Percentiles rank a stretch among this genome's conserved stretches.
Evolutionary conservation across 2,888 invertebrate genomes (phyloP).

Genomic region (Spodoptera picta): DNA sequence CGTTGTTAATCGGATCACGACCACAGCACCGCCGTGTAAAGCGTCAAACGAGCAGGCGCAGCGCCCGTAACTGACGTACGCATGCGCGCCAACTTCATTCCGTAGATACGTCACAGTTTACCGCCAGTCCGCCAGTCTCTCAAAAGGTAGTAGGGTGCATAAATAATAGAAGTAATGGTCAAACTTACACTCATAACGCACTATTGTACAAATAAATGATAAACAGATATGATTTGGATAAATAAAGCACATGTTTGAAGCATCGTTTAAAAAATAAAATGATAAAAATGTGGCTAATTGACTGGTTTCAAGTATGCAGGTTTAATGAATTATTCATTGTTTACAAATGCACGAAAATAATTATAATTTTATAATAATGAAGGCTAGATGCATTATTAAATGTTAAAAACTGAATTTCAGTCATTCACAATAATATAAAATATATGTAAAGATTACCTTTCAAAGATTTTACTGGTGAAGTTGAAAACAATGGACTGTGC

Average conservation of each 20-base stretch:
- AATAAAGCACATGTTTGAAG: constrained; percentile 1
- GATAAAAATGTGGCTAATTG: constrained; percentile 15
- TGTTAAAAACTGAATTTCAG: no score
- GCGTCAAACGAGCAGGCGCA: constrained; percentile 88
- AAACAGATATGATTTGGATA: constrained; percentile 36
- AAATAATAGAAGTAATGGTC: constrained; percentile 50
- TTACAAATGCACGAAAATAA: no score
- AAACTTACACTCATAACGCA: constrained; percentile 33
- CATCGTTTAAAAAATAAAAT: not conserved
- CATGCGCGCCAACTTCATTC: constrained; percentile 83
- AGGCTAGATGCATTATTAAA: no score
- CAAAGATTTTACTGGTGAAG: no score
- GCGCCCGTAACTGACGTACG: constrained; percentile 86
- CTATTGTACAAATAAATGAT: constrained; percentile 25
- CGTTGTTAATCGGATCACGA: constrained; percentile 89
- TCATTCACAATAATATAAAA: no score
- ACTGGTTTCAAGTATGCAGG: not conserved
- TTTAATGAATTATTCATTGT: no score
- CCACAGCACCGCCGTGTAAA: constrained; percentile 87
- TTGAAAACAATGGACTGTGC: not conserved
- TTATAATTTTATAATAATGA: no score
- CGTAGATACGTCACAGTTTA: constrained; percentile 69
- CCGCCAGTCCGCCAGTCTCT: constrained; percentile 44
- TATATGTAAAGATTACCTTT: no score
- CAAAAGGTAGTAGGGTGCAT: constrained; percentile 63